These are phyloP conservation scores for Cebidichthys violaceus DNA, from an alignment of 2,113 vertebrate species.

Conservation along the genomic window DNA sequence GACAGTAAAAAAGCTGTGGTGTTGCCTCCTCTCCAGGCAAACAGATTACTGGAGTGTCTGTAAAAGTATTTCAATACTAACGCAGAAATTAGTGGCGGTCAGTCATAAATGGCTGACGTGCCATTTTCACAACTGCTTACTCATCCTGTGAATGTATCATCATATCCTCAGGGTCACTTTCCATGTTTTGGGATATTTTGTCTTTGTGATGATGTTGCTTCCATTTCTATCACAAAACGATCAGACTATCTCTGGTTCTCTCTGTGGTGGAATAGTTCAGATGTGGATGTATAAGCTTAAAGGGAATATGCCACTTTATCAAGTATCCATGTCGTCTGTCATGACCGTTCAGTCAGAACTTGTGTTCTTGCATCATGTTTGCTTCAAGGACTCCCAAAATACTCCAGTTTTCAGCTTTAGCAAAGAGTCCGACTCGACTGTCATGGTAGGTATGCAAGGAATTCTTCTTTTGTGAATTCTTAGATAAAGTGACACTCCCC, in stretches of 20 bases:
- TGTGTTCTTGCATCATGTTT: neutral
- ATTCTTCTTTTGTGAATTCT: neutral
- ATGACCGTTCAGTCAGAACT: neutral
- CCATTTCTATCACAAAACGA: slow-evolving; percentile 26
- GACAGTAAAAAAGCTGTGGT: neutral
- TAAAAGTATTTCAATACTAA: neutral
- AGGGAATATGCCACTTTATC: neutral
- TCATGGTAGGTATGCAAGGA: neutral
- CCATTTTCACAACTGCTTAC: slow-evolving; percentile 54
- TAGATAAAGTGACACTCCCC: slow-evolving; percentile 2
- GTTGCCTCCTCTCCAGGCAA: neutral
- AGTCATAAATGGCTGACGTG: slow-evolving; percentile 17
- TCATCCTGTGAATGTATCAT: slow-evolving; percentile 55
- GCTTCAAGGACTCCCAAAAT: neutral
- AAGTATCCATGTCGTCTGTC: neutral
- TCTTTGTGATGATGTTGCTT: slow-evolving; percentile 18
- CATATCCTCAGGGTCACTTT: slow-evolving; percentile 39
- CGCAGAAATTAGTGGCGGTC: slow-evolving; percentile 5
- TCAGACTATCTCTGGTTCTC: neutral
- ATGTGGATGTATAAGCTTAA: neutral
- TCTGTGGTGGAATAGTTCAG: neutral
- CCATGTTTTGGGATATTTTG: slow-evolving; percentile 2
- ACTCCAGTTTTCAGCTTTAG: neutral
- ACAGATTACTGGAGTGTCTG: neutral
- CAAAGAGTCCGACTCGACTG: neutral